phyloP scores from a whole-genome alignment of 2,888 invertebrate genomes.

The Diarsia brunnea region DNA sequence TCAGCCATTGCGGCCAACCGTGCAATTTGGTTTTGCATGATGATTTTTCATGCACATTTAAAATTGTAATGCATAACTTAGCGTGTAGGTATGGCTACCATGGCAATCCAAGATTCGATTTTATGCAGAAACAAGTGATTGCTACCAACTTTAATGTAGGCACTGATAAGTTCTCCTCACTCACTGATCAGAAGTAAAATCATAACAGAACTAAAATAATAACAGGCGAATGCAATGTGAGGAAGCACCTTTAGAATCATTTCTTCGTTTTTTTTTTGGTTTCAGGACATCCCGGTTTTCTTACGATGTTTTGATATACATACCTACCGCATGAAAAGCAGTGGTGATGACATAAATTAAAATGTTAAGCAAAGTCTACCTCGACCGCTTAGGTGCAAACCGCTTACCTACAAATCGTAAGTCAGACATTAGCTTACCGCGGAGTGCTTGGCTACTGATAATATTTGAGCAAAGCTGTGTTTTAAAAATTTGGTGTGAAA shows the following conservation, averaged over 20 bases:
- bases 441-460: background rate
- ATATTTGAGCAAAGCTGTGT: conserved; percentile 1
- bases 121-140: background rate
- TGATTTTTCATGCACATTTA: no score
- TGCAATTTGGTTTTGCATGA: no score
- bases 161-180: background rate
- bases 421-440: background rate
- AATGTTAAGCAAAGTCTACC: no score
- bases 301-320: background rate
- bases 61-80: no score
- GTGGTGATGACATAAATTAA: background rate
- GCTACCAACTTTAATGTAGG: background rate
- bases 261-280: background rate
- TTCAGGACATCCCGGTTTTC: background rate
- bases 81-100: background rate
- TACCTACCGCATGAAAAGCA: background rate
- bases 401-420: background rate
- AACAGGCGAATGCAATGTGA: background rate
- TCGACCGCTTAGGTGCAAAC: background rate
- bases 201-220: background rate
- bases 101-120: background rate
- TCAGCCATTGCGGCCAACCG: no score
- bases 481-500: background rate
- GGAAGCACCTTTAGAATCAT: background rate
- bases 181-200: background rate